These are phyloP conservation scores for Rhinoraja longicauda DNA, from an alignment of 2,797 vertebrate genomes.

Conservation along the genomic window DNA sequence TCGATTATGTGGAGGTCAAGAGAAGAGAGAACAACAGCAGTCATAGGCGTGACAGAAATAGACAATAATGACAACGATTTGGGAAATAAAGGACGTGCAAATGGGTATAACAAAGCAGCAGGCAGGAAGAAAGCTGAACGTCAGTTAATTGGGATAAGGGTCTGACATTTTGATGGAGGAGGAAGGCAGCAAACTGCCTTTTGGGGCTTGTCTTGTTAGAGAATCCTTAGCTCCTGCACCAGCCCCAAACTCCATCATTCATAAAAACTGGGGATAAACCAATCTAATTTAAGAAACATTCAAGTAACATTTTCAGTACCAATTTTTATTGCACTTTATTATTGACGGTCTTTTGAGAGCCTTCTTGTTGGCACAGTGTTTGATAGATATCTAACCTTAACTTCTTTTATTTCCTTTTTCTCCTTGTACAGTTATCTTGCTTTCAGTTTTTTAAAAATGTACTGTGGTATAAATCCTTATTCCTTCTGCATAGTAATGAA, in stretches of 20 bases:
- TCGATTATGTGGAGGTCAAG: neutral
- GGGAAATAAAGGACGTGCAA: neutral
- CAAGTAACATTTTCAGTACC: neutral
- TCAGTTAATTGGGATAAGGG: neutral
- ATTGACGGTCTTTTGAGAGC: neutral
- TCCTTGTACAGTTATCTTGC: neutral
- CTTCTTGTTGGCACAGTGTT: neutral
- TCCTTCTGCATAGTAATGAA: neutral
- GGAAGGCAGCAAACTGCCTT: neutral
- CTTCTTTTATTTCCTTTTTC: slow-evolving; percentile 5
- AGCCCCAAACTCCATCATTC: neutral
- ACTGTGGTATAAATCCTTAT: neutral
- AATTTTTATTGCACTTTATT: neutral
- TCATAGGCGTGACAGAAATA: neutral
- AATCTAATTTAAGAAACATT: neutral
- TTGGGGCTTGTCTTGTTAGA: neutral
- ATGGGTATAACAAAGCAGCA: neutral
- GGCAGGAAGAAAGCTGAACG: neutral
- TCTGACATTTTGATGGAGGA: neutral
- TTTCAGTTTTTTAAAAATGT: neutral
- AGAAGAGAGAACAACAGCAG: neutral
- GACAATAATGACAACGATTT: neutral
- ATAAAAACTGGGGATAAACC: neutral
- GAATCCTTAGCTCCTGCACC: neutral
- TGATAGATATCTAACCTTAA: neutral